Percentiles rank a stretch among this genome's conserved stretches.
Conservation (phyloP, 2,888 invertebrate genomes). For the Brachypterus glaber region DNA sequence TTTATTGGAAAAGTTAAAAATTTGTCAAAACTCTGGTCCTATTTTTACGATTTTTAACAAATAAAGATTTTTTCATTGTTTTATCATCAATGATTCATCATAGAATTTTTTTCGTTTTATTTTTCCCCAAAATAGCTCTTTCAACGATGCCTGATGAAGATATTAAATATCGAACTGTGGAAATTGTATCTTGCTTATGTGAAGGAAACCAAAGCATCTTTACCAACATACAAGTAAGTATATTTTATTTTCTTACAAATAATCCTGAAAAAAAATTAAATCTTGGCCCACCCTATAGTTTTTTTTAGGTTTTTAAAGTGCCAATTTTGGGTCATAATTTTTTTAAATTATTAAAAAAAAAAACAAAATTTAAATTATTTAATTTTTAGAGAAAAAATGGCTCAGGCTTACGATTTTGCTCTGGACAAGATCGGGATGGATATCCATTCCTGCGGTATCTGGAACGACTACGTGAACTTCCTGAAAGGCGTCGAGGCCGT, state of each 20-base stretch:
- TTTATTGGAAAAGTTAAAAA: too few species aligned
- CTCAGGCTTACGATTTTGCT: conserved; percentile 98
- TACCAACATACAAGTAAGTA: conserved; percentile 86
- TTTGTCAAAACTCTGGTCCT: neutral
- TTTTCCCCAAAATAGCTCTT: conserved; percentile 83
- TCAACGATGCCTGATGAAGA: conserved; percentile 95
- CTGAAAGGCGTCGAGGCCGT: conserved; percentile 93
- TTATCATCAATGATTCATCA: too few species aligned
- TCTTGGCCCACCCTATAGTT: too few species aligned
- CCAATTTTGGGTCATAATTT: too few species aligned
- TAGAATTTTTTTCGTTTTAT: conserved; percentile 26
- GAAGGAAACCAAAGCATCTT: conserved; percentile 90
- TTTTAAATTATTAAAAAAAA: too few species aligned
- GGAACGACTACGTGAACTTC: conserved; percentile 97
- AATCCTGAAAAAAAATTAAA: too few species aligned
- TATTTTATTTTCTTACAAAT: too few species aligned
- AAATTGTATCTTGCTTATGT: conserved; percentile 95
- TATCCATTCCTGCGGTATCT: conserved; percentile 91
- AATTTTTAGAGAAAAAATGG: conserved; percentile 87
- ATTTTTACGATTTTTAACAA: too few species aligned
- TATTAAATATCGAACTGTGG: conserved; percentile 98
- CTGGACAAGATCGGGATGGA: conserved; percentile 98
- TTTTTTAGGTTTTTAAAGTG: neutral
- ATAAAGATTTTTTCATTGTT: too few species aligned
- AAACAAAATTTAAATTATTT: conserved; percentile 1